Evolutionary conservation across 2,797 vertebrate species (phyloP), one percentile per base, ranked within the genome.

Genomic region (Coilia nasus): DNA sequence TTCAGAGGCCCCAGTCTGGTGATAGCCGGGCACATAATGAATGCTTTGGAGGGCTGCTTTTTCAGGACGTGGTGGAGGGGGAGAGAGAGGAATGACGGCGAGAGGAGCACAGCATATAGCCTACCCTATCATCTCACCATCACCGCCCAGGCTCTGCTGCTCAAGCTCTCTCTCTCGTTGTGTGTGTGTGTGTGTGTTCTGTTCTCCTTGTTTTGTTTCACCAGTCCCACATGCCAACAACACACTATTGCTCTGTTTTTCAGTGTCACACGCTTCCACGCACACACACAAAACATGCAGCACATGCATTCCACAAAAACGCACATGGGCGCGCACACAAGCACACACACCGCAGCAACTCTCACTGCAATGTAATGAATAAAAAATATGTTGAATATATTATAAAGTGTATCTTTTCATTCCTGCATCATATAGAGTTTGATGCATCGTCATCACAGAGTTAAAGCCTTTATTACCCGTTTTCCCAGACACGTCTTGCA

Each of bases 1-100:
- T 44, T 44, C 17, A 78, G 71, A 78, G 71, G 71, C 71, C 71
- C 71, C 35, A 21, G 71, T 78, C 67, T 35, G 31, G 31, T 78
- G 35, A 78, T 78, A 25, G 71, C 19, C 10, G 71, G 35, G 19
- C 71, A 44, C 14, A 44, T 19, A 21, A 31, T 44, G 71, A 78
- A 41, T 78, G 35, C 15, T 21, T 78, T 78, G 35, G 35, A 78
- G 17, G 41, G 71, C 35, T 78, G 71, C 31, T 31, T 6, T 35
- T 75, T 35, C 28, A 41, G 67, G 31, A 12, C 4, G 5, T 19
- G 17, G 3, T 41, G 28, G 35, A 15, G 25, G 10, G 64, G 28
- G 64, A n/a, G 6, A 23, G 59, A 23, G 21, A 21, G 21, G 57
- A 4, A 1, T 12, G 62, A 64, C 1, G 14, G 62, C n/a, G 25